A percentile compares a stretch with the other conserved stretches of the same genome.
These are phyloP conservation scores for Triplophysa rosa DNA, from an alignment of 2,113 vertebrate species.

Conservation along the genomic window DNA sequence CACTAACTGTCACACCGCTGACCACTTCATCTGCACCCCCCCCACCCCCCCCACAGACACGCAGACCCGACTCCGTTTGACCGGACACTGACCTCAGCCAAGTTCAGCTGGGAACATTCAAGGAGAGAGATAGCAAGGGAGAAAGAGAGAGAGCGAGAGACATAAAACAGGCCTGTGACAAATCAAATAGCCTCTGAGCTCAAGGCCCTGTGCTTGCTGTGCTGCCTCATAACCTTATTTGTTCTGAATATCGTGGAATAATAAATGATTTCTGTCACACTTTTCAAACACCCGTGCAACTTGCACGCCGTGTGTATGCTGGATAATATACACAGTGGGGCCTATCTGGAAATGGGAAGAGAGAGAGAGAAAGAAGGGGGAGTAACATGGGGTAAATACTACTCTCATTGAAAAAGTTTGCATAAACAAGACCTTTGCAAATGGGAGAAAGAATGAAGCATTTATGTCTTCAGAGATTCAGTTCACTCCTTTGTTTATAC, in stretches of 20 bases:
- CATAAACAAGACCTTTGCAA: conserved; percentile 10
- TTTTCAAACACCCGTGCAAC: conserved; percentile 54
- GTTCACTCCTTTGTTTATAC: conserved; percentile 7
- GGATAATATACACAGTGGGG: conserved; percentile 54
- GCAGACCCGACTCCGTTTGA: conserved; percentile 48
- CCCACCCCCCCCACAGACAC: conserved; percentile 35
- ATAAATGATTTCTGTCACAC: conserved; percentile 56
- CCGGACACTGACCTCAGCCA: conserved; percentile 45
- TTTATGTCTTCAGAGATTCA: conserved; percentile 7
- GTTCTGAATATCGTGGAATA: conserved; percentile 46
- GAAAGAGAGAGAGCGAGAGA: conserved; percentile 47
- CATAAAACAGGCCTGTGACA: conserved; percentile 45
- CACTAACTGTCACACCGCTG: conserved; percentile 52
- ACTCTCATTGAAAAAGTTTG: conserved; percentile 15
- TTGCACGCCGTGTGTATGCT: conserved; percentile 41
- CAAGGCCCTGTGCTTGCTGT: conserved; percentile 20
- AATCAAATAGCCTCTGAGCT: conserved; percentile 41
- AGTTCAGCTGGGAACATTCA: conserved; percentile 46
- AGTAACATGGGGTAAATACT: not conserved
- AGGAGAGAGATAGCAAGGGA: not conserved
- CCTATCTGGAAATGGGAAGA: conserved; percentile 41
- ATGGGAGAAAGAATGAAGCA: not conserved
- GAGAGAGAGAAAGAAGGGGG: conserved; percentile 3
- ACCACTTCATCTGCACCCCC: conserved; percentile 55
- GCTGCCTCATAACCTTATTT: conserved; percentile 51